Evolutionary conservation across 2,888 invertebrate species (phyloP).

Genomic region (Nomada ruficornis): DNA sequence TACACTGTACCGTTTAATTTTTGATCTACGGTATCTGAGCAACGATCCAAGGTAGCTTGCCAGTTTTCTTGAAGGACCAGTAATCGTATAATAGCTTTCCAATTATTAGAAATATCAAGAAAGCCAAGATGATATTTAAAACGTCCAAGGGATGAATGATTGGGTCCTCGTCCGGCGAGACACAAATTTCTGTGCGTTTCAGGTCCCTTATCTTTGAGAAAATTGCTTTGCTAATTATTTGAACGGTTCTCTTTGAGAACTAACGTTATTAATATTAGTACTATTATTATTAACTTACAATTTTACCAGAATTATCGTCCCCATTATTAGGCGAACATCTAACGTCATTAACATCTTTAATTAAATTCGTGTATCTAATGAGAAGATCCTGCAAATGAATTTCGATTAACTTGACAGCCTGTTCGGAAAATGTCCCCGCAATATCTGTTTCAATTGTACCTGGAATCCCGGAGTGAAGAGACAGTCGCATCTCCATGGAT

Average conservation of each 20-base stretch:
- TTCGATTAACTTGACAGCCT: too few relatives aligned
- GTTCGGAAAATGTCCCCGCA: too few relatives aligned
- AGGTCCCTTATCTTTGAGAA: constrained; percentile 88
- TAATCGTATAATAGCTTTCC: constrained; percentile 93
- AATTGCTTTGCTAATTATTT: not conserved
- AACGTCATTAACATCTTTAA: constrained; percentile 89
- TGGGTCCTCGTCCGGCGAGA: constrained; percentile 84
- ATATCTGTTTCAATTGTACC: constrained; percentile 79
- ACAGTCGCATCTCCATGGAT: constrained; percentile 94
- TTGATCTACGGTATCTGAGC: constrained; percentile 88
- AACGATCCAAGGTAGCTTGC: constrained; percentile 93
- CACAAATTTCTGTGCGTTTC: constrained; percentile 89
- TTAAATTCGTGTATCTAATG: constrained; percentile 87
- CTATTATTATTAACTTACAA: constrained; percentile 83
- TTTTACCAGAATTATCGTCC: constrained; percentile 87
- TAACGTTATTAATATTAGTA: too few relatives aligned
- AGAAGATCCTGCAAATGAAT: constrained; percentile 83
- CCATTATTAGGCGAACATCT: constrained; percentile 88
- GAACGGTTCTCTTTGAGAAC: too few relatives aligned
- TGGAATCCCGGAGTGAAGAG: constrained; percentile 92
- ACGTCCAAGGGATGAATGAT: constrained; percentile 90
- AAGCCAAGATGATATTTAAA: constrained; percentile 89
- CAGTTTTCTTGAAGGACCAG: constrained; percentile 91
- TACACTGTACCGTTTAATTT: not conserved
- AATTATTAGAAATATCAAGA: constrained; percentile 89